Percentiles rank a stretch among this genome's conserved stretches.
Evolutionary conservation across 2,797 vertebrate genomes (phyloP).

Genomic region (Xiphorhynchus erythropygius): DNA sequence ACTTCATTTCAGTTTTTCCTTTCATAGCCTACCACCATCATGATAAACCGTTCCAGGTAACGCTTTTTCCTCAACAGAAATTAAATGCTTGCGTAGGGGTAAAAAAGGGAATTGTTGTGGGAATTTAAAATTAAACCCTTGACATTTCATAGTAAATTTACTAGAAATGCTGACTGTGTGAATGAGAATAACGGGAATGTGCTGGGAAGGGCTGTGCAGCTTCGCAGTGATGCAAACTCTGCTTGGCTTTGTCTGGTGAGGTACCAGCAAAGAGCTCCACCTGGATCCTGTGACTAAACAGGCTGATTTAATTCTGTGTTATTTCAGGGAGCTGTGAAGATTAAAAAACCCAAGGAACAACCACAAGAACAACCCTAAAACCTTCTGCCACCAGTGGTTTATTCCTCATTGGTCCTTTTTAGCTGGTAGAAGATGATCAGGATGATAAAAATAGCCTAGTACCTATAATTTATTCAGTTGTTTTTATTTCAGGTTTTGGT

Average conservation of each 20-base stretch:
- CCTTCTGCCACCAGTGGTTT: neutral
- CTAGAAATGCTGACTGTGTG: neutral
- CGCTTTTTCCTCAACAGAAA: neutral
- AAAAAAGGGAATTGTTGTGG: neutral
- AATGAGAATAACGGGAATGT: neutral
- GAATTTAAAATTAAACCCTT: neutral
- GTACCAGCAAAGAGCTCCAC: neutral
- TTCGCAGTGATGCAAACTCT: fast-evolving
- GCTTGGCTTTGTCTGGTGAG: neutral
- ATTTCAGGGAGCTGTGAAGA: neutral
- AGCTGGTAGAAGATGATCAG: neutral
- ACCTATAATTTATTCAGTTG: neutral
- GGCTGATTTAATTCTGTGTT: neutral
- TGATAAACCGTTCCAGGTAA: slow-evolving; percentile 47
- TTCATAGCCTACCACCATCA: neutral
- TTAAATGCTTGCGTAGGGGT: neutral
- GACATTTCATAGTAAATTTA: neutral
- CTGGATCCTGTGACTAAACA: neutral
- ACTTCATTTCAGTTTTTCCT: neutral
- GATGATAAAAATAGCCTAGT: neutral
- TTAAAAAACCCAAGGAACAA: neutral
- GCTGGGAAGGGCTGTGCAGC: neutral
- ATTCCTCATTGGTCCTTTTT: neutral
- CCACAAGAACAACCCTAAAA: neutral
- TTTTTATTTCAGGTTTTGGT: neutral